Evolutionary conservation across 2,888 invertebrate genomes (phyloP).

Genomic region (Microctonus aethiopoides): DNA sequence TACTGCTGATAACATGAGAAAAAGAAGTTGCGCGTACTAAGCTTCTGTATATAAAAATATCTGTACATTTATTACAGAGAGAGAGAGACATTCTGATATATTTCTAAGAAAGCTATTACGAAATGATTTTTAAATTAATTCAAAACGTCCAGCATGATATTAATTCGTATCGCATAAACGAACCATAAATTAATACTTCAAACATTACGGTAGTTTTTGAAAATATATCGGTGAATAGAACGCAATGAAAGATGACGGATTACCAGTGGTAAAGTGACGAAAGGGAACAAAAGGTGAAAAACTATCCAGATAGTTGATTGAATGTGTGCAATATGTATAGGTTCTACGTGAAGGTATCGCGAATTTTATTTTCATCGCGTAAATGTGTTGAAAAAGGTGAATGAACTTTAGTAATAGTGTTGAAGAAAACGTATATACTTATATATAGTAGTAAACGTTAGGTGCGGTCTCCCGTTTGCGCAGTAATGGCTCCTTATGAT

Average conservation of each 20-base stretch:
- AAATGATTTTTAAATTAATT: too few relatives aligned
- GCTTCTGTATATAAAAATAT: too few relatives aligned
- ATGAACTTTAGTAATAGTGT: slow-evolving; percentile 20
- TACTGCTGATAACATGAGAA: slow-evolving; percentile 13
- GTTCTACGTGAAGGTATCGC: slow-evolving; percentile 11
- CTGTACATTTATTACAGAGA: too few relatives aligned
- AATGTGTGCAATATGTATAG: not conserved
- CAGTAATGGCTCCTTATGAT: slow-evolving; percentile 56
- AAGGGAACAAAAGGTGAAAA: not conserved
- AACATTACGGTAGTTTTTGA: too few relatives aligned
- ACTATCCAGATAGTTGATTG: slow-evolving; percentile 4
- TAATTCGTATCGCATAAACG: too few relatives aligned
- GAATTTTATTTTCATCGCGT: slow-evolving; percentile 12
- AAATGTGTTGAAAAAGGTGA: slow-evolving; percentile 20
- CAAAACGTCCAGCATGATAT: too few relatives aligned
- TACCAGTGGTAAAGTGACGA: not conserved
- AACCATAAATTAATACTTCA: too few relatives aligned
- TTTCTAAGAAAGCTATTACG: too few relatives aligned
- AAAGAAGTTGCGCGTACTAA: not conserved
- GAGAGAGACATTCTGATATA: too few relatives aligned
- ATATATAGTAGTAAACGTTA: slow-evolving; percentile 5
- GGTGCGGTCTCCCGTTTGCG: slow-evolving; percentile 17
- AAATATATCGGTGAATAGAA: not conserved
- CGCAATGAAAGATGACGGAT: not conserved
- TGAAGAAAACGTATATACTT: not conserved